These are phyloP conservation scores for Eufriesea mexicana DNA, from an alignment of 1,140 invertebrate species.

Conservation along the genomic window DNA sequence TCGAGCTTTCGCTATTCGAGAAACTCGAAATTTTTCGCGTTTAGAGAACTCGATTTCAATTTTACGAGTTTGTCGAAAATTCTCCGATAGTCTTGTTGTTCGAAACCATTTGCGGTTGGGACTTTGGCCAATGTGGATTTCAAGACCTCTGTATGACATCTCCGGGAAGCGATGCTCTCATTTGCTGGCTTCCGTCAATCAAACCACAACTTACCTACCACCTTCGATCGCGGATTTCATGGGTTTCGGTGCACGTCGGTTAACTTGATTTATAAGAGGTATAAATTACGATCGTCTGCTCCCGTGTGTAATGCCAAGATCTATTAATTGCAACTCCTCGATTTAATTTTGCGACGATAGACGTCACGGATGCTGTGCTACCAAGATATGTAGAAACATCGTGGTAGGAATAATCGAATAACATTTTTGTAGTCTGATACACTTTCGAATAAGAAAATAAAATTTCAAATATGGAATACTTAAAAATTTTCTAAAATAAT, in stretches of 20 bases:
- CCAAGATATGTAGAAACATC: background rate
- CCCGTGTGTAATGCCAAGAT: background rate
- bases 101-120: background rate
- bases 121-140: too few relatives aligned
- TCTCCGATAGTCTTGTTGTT: too few relatives aligned
- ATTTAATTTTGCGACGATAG: background rate
- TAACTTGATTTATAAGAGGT: conserved; percentile 43
- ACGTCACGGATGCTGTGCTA: background rate
- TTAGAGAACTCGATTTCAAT: too few relatives aligned
- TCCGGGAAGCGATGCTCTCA: background rate
- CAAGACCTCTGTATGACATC: conserved; percentile 22
- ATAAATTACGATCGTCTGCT: conserved; percentile 28
- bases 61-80: too few relatives aligned
- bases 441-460: too few relatives aligned
- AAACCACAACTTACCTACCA: conserved; percentile 42
- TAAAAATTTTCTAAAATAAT: too few relatives aligned
- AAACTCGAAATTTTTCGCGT: too few relatives aligned
- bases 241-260: conserved; percentile 46
- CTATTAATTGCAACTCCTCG: conserved; percentile 9
- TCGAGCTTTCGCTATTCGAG: too few relatives aligned
- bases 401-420: background rate
- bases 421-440: too few relatives aligned
- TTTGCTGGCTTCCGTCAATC: conserved; percentile 52
- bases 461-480: too few relatives aligned
- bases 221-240: conserved; percentile 43